Percentiles rank a stretch among this genome's conserved stretches.
phyloP scores from a whole-genome alignment of 2,797 vertebrate species.

The Premnoplex brunnescens region DNA sequence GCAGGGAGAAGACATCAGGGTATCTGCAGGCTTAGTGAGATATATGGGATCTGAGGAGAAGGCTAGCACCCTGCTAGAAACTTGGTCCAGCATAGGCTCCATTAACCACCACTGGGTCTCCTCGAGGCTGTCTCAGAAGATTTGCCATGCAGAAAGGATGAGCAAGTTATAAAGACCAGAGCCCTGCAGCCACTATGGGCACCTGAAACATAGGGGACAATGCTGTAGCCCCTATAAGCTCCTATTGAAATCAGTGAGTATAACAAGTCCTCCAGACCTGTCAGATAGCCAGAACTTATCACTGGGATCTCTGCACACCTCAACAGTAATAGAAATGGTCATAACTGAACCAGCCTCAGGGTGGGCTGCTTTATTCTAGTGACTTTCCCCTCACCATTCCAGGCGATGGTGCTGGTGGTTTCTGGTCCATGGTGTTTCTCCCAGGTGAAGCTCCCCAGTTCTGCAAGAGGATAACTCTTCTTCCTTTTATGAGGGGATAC shows the following conservation, averaged over 20 bases:
- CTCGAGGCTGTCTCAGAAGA: neutral
- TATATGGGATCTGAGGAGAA: neutral
- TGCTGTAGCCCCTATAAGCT: neutral
- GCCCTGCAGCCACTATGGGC: no score
- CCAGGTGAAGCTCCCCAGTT: neutral
- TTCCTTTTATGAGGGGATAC: neutral
- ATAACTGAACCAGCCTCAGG: neutral
- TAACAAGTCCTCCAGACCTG: neutral
- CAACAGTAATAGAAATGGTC: neutral
- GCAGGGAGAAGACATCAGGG: neutral
- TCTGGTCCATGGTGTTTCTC: neutral
- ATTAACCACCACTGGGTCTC: neutral
- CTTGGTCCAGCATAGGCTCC: neutral
- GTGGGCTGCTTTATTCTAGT: fast-evolving
- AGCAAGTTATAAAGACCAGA: neutral
- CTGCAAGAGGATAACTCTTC: neutral
- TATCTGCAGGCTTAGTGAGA: neutral
- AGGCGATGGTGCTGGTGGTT: neutral
- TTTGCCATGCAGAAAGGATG: neutral
- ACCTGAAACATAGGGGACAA: fast-evolving
- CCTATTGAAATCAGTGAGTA: neutral
- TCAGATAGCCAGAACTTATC: neutral
- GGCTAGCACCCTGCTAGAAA: neutral
- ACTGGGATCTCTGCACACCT: neutral
- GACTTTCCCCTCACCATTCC: neutral